Base-by-base conservation (phyloP, 2,797 vertebrate genomes). In the Synanceia verrucosa region DNA sequence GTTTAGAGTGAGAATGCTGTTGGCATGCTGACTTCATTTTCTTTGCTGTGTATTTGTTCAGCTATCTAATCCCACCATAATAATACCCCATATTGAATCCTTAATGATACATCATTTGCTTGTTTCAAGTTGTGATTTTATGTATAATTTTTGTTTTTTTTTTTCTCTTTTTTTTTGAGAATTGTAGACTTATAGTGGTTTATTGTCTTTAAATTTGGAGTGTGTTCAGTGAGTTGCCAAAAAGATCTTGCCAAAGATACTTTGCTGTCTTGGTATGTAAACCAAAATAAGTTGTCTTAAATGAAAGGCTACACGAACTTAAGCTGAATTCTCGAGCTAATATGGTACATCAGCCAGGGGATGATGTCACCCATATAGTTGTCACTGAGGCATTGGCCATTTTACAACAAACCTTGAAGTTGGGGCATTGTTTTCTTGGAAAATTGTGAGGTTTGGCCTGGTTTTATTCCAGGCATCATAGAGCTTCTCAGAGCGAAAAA, bases 1-100 rank as follows among this genome's bases (percentile, higher is more conserved):
- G 34, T 56, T 66, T 19, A 73, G 36, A 37, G 36, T 68, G 82
- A 88, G 87, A 89, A 88, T 89, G 88, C 78, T 88, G 80, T 80
- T 86, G 66, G 86, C 83, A 90, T 90, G 89, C 76, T 65, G 50
- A 57, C 37, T 61, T 65, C 48, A 37, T 69, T 52, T 65, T 81
- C 13, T 7, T 62, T 4, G 1, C 18, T 58, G 48, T 78, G 9
- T 65, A 71, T 76, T 72, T 53, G 10, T 78, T 57, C 41, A 67
- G 21, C 60, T 52, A 69, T 65, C 16, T 62, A 48, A 43, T 58
- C 48, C 51, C 61, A 36, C 11, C n/a, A 28, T 39, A 16, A 13
- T 53, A 23, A 57, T 28, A 6, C 6, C 66, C 33, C 28, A 24
- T 60, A 21, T 44, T 68, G 31, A 53, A 48, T 11, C 16, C 2